These are phyloP conservation scores for Climacteris rufus DNA, from an alignment of 2,113 vertebrate genomes.

Conservation along the genomic window DNA sequence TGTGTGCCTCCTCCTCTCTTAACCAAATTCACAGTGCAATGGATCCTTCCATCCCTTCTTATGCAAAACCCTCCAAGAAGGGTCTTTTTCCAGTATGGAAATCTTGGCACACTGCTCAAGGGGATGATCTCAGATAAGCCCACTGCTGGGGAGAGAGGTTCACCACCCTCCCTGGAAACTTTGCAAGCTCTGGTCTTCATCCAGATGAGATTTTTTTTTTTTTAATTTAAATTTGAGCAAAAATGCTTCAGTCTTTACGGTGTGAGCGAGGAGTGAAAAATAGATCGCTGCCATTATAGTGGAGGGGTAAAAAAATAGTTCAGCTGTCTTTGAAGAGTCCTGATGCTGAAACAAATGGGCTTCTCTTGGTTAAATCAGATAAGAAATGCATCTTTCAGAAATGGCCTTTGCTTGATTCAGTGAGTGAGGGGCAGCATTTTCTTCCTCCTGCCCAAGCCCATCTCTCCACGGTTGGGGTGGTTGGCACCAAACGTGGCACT, in stretches of 20 bases:
- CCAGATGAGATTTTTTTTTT: background rate
- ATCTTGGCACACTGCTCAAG: background rate
- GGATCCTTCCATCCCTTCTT: background rate
- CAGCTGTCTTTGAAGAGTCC: background rate
- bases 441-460: background rate
- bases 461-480: fast-evolving
- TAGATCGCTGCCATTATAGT: background rate
- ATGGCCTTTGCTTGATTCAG: background rate
- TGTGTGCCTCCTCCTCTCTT: background rate
- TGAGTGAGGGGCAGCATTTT: background rate
- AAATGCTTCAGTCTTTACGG: background rate
- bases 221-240: background rate
- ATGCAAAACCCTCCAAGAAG: background rate
- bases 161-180: background rate
- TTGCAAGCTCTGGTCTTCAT: background rate
- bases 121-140: background rate
- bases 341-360: background rate
- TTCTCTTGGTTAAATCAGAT: background rate
- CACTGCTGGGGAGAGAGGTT: background rate
- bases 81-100: background rate
- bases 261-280: background rate
- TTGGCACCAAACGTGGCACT: background rate
- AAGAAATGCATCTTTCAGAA: background rate
- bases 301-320: background rate
- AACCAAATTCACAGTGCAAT: background rate